Conservation (phyloP, 1,140 invertebrate species). For the Pentalonia nigronervosa region DNA sequence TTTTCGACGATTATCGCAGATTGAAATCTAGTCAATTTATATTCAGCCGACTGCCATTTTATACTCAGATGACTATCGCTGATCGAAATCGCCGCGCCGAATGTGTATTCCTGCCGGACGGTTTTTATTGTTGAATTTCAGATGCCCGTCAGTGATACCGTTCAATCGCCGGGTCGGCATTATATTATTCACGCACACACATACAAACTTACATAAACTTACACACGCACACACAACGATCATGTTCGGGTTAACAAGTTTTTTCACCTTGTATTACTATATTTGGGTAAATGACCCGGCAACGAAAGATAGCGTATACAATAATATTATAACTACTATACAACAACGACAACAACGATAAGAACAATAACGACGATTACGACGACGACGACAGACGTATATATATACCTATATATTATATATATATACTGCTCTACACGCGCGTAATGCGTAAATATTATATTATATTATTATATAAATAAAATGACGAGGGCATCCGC, state of each 20-base stretch:
- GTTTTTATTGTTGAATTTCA: conserved; percentile 43
- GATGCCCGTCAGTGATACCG: conserved; percentile 24
- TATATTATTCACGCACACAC: neutral
- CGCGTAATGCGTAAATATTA: neutral
- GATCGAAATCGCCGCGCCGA: conserved; percentile 34
- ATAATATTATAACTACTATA: neutral
- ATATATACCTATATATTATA: too few species aligned
- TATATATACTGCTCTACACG: too few species aligned
- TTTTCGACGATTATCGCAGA: conserved; percentile 33
- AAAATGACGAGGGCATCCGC: neutral
- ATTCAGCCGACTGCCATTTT: conserved; percentile 44
- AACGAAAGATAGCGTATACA: neutral
- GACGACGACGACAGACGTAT: neutral
- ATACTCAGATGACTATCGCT: conserved; percentile 25
- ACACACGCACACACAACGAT: neutral
- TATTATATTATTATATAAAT: too few species aligned
- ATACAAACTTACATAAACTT: too few species aligned
- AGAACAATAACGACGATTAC: neutral
- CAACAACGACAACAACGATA: neutral
- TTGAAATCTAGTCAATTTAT: conserved; percentile 48
- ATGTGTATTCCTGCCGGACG: neutral
- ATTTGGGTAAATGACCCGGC: conserved; percentile 37
- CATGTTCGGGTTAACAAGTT: neutral
- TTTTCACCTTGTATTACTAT: conserved; percentile 27
- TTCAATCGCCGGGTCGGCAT: neutral